These are phyloP conservation scores for Monochamus alternatus DNA, from an alignment of 2,888 invertebrate species.

Conservation along the genomic window DNA sequence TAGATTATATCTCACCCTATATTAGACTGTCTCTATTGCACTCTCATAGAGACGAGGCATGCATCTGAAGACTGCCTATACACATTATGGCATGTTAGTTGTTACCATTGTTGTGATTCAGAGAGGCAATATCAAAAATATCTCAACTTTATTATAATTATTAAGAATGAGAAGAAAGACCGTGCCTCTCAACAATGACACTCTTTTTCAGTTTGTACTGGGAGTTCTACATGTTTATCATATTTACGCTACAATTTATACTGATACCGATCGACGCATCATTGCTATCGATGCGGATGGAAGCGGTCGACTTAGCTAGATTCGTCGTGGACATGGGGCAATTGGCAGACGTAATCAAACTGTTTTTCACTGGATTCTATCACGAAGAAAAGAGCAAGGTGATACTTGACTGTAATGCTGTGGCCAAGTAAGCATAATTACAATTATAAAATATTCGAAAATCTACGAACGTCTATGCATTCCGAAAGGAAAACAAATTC, in stretches of 20 bases:
- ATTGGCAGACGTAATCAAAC: constrained; percentile 45
- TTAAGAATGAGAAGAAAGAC: not conserved
- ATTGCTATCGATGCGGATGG: no score
- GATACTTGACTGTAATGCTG: constrained; percentile 26
- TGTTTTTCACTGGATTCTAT: constrained; percentile 52
- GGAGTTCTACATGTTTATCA: constrained; percentile 48
- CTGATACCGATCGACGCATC: constrained; percentile 42
- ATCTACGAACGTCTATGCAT: not conserved
- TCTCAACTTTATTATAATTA: no score
- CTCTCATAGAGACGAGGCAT: no score
- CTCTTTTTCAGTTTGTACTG: constrained; percentile 42
- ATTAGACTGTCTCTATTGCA: no score
- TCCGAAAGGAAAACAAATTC: no score
- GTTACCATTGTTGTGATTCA: no score
- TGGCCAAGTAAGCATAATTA: constrained; percentile 36
- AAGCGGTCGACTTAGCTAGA: not conserved
- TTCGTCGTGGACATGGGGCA: constrained; percentile 38
- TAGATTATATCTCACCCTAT: no score
- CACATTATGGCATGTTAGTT: no score
- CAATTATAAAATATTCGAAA: constrained; percentile 37
- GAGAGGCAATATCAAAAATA: no score
- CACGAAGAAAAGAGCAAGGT: constrained; percentile 42
- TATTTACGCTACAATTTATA: constrained; percentile 39
- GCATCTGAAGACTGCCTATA: no score
- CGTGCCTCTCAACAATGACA: not conserved